These are phyloP conservation scores for Lordiphosa fenestrarum DNA, from an alignment of 2,888 invertebrate species.

Conservation along the genomic window DNA sequence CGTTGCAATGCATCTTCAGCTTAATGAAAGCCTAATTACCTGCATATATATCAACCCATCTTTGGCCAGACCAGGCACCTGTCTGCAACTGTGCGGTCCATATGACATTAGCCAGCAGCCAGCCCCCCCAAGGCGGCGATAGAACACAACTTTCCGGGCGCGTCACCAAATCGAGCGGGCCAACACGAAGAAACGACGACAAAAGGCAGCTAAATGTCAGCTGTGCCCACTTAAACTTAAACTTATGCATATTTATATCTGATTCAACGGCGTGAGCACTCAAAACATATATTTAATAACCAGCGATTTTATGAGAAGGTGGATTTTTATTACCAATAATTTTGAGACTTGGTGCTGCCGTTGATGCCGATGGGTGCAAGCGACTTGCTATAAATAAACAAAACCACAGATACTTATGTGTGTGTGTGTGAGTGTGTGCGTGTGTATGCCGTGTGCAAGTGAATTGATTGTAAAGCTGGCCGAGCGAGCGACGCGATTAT, in stretches of 20 bases:
- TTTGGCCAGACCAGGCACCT: slow-evolving; percentile 35
- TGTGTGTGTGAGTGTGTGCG: slow-evolving; percentile 10
- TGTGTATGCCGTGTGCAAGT: slow-evolving; percentile 49
- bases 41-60: slow-evolving; percentile 46
- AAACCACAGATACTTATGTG: slow-evolving; percentile 57
- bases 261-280: slow-evolving; percentile 54
- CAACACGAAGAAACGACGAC: slow-evolving; percentile 10
- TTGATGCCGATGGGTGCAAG: slow-evolving; percentile 58
- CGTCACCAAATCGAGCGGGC: background rate
- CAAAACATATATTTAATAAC: slow-evolving; percentile 68
- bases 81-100: slow-evolving; percentile 2
- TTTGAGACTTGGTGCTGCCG: slow-evolving; percentile 64
- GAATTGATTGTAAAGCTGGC: slow-evolving; percentile 69
- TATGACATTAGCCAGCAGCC: slow-evolving; percentile 3
- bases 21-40: slow-evolving; percentile 59
- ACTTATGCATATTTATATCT: slow-evolving; percentile 72
- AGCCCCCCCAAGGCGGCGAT: slow-evolving; percentile 14
- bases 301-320: slow-evolving; percentile 65
- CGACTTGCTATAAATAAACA: slow-evolving; percentile 73
- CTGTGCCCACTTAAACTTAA: slow-evolving; percentile 64
- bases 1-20: background rate
- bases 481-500: slow-evolving; percentile 60
- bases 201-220: slow-evolving; percentile 57
- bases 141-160: background rate
- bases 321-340: slow-evolving; percentile 71